Evolutionary conservation across 1,140 invertebrate species (phyloP), one percentile per base, ranked within the genome.

Genomic region (Drosophila mayri): DNA sequence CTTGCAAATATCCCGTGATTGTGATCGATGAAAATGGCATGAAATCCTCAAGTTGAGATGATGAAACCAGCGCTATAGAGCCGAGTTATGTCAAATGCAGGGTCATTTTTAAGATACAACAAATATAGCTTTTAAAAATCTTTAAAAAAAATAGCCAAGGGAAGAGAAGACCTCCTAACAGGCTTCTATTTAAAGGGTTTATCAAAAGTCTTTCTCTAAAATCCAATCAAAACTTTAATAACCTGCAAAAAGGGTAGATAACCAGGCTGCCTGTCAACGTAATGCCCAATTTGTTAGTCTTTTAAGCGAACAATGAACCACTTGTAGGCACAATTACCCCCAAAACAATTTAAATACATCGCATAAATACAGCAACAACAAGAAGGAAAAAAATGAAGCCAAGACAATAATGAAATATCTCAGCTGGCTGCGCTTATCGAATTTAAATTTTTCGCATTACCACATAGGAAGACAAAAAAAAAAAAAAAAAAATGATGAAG

Each of bases 361-460:
- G 43, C 37, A 65, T 37, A 41, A 65, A 50, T 41, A 68, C 20
- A 0, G 20, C 37, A 50, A 44, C 52, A 46, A 59, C 54, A 35
- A n/a, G n/a, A n/a, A n/a, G n/a, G 5, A 14, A 71, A 60, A 59
- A 59, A 60, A 22, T 25, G 40, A 49, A 37, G 50, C 68, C 65
- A 68, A 72, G 68, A 72, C 68, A 72, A 60, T 72, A 71, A 72
- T 72, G 43, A 72, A 73, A 72, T 72, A 59, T 60, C 35, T 58
- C 28, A 18, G 66, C 46, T 50, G 37, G 8, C 38, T 43, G 63
- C 67, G 81, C 81, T 85, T 85, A 85, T 85, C 81, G 82, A 85
- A 85, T 85, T 85, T 65, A 73, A 85, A 85, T 85, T 85, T 84
- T 84, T 81, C 67, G 81, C 65, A 52, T 76, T 67, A 52, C 76